phyloP scores from a whole-genome alignment of 2,797 vertebrate genomes.

The Pseudocheirus occidentalis region DNA sequence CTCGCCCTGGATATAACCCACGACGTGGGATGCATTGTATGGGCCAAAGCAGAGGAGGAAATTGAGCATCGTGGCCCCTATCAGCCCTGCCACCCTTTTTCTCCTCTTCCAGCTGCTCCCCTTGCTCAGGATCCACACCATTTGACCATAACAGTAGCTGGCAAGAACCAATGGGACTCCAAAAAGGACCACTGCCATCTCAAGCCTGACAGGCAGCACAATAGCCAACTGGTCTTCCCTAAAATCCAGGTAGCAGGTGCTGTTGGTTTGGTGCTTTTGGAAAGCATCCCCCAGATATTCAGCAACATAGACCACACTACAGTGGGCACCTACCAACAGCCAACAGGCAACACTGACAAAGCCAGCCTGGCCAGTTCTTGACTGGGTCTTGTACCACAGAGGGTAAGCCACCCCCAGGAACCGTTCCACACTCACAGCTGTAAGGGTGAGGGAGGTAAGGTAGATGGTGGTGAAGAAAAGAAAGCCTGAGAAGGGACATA shows the following conservation, averaged over 20 bases:
- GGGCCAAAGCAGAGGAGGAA: conserved; percentile 92
- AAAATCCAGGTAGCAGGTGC: conserved; percentile 88
- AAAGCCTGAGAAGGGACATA: conserved; percentile 80
- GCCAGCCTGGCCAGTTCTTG: conserved; percentile 62
- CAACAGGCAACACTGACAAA: conserved; percentile 79
- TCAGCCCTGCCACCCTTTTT: conserved; percentile 88
- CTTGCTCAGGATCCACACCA: conserved; percentile 87
- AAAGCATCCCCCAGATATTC: conserved; percentile 39
- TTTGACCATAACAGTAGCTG: conserved; percentile 90
- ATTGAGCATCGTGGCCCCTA: conserved; percentile 86
- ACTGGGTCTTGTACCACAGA: conserved; percentile 77
- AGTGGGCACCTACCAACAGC: conserved; percentile 76
- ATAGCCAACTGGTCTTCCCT: conserved; percentile 80
- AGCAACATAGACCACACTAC: conserved; percentile 77
- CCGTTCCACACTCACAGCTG: conserved; percentile 81
- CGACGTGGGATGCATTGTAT: conserved; percentile 90
- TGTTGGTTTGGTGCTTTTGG: background rate
- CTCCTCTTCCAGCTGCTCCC: conserved; percentile 83
- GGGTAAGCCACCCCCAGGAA: conserved; percentile 84
- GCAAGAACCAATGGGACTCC: conserved; percentile 89
- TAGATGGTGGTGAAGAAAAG: conserved; percentile 85
- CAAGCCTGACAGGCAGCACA: conserved; percentile 87
- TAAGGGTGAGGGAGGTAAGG: conserved; percentile 81
- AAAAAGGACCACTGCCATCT: conserved; percentile 90
- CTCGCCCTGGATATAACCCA: conserved; percentile 84